These are phyloP conservation scores for Apostichopus californicus DNA, from an alignment of 35 echinoderm and acorn worm species.

Conservation along the genomic window DNA sequence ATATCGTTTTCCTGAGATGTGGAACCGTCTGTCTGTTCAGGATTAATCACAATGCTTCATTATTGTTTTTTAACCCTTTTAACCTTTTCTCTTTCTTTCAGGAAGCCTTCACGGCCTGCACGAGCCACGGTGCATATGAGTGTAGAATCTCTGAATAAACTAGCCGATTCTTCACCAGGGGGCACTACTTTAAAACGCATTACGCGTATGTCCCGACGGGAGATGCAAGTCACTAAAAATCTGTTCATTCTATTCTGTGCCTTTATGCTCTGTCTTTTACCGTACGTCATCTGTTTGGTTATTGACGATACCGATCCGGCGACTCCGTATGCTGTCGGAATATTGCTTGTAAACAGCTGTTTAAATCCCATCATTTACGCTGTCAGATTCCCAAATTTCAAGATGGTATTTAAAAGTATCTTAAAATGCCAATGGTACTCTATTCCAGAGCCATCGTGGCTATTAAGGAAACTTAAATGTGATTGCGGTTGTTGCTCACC, in stretches of 20 bases:
- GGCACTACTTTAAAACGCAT: neutral
- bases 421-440: conserved; percentile 53
- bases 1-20: no score
- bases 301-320: conserved; percentile 50
- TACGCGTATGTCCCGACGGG: conserved; percentile 18
- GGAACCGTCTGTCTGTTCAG: no score
- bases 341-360: conserved; percentile 63
- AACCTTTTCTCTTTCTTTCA: no score
- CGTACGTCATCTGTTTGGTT: conserved; percentile 34
- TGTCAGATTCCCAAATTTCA: conserved; percentile 71
- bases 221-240: conserved; percentile 81
- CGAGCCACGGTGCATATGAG: neutral
- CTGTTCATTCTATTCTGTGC: conserved; percentile 70
- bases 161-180: neutral
- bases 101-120: no score
- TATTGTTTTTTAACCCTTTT: no score
- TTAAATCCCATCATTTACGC: conserved; percentile 85
- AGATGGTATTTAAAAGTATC: conserved; percentile 69
- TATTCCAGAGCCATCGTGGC: conserved; percentile 65
- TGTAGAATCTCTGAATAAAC: conserved; percentile 1
- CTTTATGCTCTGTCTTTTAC: conserved; percentile 67
- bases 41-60: no score
- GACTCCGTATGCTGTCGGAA: conserved; percentile 1
- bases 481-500: neutral
- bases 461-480: conserved; percentile 4